Percentiles rank a stretch among this genome's conserved stretches.
Conservation (phyloP, 2,888 invertebrate species). For the Trisateles emortualis region DNA sequence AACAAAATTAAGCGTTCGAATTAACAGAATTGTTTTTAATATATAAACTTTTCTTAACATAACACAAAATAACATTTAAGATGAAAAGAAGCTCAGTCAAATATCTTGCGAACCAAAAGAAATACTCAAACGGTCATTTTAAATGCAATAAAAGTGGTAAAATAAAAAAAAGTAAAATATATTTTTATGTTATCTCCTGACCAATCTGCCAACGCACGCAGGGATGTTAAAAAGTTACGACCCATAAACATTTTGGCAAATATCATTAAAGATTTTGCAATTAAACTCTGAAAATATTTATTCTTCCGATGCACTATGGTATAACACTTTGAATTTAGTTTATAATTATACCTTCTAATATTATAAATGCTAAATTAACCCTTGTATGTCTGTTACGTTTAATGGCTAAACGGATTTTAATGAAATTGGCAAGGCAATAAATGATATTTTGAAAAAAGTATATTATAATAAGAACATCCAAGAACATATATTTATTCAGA, state of each 20-base stretch:
- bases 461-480: too few relatives aligned
- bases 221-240: conserved; percentile 50
- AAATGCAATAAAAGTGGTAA: conserved; percentile 45
- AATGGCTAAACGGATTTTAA: too few relatives aligned
- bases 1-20: background rate
- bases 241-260: conserved; percentile 54
- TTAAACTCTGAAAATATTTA: conserved; percentile 41
- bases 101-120: conserved; percentile 19
- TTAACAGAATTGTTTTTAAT: background rate
- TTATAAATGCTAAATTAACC: too few relatives aligned
- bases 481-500: too few relatives aligned
- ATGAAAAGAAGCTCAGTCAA: conserved; percentile 1
- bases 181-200: conserved; percentile 50
- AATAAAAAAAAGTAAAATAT: conserved; percentile 54
- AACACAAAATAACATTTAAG: background rate
- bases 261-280: conserved; percentile 47
- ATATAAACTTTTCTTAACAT: background rate
- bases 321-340: conserved; percentile 4
- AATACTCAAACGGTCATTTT: conserved; percentile 37
- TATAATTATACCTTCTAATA: too few relatives aligned
- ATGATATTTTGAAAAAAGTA: too few relatives aligned
- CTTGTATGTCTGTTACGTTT: background rate
- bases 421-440: too few relatives aligned
- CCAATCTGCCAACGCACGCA: conserved; percentile 40
- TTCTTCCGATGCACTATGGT: conserved; percentile 17